Evolutionary conservation across 2,888 invertebrate species (phyloP).

Genomic region (Temnothorax ravouxi): DNA sequence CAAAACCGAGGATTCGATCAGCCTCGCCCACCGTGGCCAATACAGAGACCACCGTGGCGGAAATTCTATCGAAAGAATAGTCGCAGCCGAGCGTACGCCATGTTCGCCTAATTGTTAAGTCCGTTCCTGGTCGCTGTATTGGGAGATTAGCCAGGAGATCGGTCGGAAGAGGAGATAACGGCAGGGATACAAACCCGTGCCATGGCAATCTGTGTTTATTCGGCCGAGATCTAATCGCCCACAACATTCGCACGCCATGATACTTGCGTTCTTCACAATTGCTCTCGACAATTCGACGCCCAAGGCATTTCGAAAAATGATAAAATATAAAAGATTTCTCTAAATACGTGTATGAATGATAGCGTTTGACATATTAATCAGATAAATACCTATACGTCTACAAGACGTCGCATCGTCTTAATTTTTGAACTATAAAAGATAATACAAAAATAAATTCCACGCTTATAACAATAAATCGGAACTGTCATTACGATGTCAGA

Average conservation of each 20-base stretch:
- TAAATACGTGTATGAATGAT: neutral
- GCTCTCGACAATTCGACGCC: neutral
- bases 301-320: neutral
- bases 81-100: slow-evolving; percentile 8
- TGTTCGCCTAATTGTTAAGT: slow-evolving; percentile 48
- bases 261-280: slow-evolving; percentile 29
- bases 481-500: slow-evolving; percentile 6
- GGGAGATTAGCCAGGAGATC: slow-evolving; percentile 9
- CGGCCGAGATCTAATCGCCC: slow-evolving; percentile 40
- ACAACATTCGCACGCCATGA: slow-evolving; percentile 26
- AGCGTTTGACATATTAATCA: neutral
- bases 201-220: slow-evolving; percentile 42
- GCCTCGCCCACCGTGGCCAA: neutral
- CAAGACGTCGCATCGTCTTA: neutral
- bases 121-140: slow-evolving; percentile 36
- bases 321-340: neutral
- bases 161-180: neutral
- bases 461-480: neutral
- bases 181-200: slow-evolving; percentile 15
- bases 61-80: slow-evolving; percentile 45
- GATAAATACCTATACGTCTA: neutral
- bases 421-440: neutral
- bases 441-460: neutral
- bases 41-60: slow-evolving; percentile 13
- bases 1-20: slow-evolving; percentile 46